Base-by-base conservation (phyloP, 2,888 invertebrate species). In the Netelia fuscicornis region DNA sequence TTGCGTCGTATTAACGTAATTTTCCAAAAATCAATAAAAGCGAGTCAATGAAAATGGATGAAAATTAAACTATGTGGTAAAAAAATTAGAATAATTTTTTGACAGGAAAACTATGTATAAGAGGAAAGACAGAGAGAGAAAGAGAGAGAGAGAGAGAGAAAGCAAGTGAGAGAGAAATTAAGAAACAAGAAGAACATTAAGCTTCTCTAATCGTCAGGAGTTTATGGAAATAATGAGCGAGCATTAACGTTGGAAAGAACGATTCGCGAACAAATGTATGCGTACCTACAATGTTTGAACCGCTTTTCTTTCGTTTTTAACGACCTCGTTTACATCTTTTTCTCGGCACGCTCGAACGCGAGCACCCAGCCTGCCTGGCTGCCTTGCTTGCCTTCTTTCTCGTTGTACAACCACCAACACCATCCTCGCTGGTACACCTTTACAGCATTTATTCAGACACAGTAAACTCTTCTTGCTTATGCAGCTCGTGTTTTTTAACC, bases 221-320 rank as follows among this genome's bases (percentile, higher is more conserved):
- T 62, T 81, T 68, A 75, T 81, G 75, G 75, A 81, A 81, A 81
- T 81, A 81, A 81, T 70, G 81, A 75, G 75, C 52, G 37, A 48
- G 72, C 80, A 72, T 72, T 58, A 72, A 56, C 44, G 60, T 68
- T 44, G 37, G 52, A 68, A 81, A 75, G 60, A 65, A 60, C 30
- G 56, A 75, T 68, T 75, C 37, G 54, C 60, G 58, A 60, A 58
- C 48, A 48, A 60, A 58, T 74, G 52, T 72, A 37, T 52, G 37
- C 23, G 9, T 56, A 17, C 17, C 17, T 48, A 54, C 17, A 56
- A 30, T 30, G 30, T 30, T 48, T 68, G 68, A 75, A 62, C 42
- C 48, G 60, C 75, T 75, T 81, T 81, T 70, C 75, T 75, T 75
- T 75, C 62, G 56, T 44, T 76, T 67, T 81, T 81, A 81, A 81